Conservation (phyloP, 2,113 vertebrate species). For the Dasyornis broadbenti region DNA sequence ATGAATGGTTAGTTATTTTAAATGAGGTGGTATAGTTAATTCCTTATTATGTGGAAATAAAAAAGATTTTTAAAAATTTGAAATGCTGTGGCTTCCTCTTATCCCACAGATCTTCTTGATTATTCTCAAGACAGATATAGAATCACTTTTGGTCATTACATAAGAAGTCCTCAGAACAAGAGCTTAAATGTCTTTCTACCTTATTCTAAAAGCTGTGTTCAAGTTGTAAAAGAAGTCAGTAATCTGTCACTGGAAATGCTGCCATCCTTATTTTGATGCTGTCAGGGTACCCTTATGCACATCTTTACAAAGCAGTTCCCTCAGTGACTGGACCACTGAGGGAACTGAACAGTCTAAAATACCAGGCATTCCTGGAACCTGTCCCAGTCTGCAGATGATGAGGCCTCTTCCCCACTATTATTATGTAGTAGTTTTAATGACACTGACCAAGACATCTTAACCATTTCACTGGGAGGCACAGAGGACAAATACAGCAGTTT, state of each 20-base stretch:
- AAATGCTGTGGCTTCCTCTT: not conserved
- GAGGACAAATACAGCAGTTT: not conserved
- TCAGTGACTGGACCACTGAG: not conserved
- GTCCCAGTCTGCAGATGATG: not conserved
- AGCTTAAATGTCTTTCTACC: not conserved
- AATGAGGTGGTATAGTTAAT: not conserved
- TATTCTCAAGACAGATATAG: not conserved
- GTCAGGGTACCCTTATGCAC: not conserved
- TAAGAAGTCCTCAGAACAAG: not conserved
- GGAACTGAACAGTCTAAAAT: not conserved
- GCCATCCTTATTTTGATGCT: not conserved
- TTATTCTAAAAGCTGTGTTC: not conserved
- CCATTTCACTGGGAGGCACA: not conserved
- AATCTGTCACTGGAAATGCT: not conserved
- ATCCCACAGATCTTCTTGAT: not conserved
- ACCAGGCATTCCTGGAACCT: not conserved
- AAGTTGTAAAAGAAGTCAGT: not conserved
- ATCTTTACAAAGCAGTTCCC: not conserved
- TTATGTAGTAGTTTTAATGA: not conserved
- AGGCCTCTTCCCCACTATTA: not conserved
- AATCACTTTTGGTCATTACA: not conserved
- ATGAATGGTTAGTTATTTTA: slow-evolving; percentile 20
- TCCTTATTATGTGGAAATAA: not conserved
- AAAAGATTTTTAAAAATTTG: not conserved
- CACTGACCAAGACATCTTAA: not conserved